These are phyloP conservation scores for Laticauda laticaudata DNA, from an alignment of 2,113 vertebrate genomes.

Conservation along the genomic window DNA sequence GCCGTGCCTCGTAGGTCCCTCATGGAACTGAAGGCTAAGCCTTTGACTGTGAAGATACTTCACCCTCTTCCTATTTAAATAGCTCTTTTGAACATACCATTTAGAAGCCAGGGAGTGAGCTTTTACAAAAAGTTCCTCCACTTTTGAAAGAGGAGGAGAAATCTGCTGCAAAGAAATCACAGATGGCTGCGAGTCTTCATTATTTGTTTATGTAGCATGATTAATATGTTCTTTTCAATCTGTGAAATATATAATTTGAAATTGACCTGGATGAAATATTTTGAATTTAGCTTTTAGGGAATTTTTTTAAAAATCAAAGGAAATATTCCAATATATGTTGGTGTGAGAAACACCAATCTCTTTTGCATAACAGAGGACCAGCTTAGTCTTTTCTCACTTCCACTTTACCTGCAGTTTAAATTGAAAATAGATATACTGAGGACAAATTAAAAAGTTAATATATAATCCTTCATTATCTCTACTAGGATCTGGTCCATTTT, in stretches of 20 bases:
- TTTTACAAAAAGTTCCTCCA: not conserved
- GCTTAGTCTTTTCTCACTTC: not conserved
- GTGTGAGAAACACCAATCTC: not conserved
- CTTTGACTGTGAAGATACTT: constrained; percentile 39
- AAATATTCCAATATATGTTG: not conserved
- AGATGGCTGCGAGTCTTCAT: not conserved
- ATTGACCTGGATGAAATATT: not conserved
- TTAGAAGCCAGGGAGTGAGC: constrained; percentile 13
- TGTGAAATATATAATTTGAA: constrained; percentile 2
- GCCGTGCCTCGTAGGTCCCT: not conserved
- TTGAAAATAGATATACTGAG: not conserved
- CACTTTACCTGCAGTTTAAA: not conserved
- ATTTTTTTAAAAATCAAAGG: not conserved
- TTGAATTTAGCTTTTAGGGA: constrained; percentile 4
- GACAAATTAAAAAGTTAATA: not conserved
- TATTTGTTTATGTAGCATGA: constrained; percentile 4
- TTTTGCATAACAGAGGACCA: not conserved
- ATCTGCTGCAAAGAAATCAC: not conserved
- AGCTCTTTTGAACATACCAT: constrained; percentile 33
- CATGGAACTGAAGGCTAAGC: constrained; percentile 34
- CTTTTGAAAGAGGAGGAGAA: not conserved
- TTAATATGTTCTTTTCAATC: constrained; percentile 20
- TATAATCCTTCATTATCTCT: not conserved
- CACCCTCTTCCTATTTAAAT: constrained; percentile 52
- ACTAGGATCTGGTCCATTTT: not conserved